phyloP scores from a whole-genome alignment of 2,113 vertebrate species.

The Hyla sarda region DNA sequence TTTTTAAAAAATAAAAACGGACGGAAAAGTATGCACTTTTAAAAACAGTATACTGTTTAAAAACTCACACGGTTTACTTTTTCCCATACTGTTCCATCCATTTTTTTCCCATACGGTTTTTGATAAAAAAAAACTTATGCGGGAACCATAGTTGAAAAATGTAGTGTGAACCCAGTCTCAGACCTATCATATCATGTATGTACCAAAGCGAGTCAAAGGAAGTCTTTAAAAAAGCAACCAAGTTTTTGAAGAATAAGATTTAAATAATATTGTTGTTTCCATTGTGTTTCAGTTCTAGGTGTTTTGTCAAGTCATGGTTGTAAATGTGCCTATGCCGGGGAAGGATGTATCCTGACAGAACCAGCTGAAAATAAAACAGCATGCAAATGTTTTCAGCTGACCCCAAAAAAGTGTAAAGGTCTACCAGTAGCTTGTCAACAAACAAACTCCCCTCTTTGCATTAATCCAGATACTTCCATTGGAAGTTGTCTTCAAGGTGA shows the following conservation, averaged over 20 bases:
- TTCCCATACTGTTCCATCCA: no score
- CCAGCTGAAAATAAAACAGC: not conserved
- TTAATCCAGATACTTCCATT: not conserved
- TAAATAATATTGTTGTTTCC: not conserved
- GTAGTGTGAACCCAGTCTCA: no score
- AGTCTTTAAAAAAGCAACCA: no score
- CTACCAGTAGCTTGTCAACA: not conserved
- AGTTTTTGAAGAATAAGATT: not conserved
- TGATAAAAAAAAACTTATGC: no score
- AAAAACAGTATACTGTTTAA: no score
- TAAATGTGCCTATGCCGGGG: not conserved
- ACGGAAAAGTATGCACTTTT: no score
- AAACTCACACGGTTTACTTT: no score
- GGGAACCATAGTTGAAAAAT: no score
- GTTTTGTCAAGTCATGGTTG: not conserved
- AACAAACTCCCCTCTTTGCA: not conserved
- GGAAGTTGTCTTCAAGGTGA: slow-evolving; percentile 21
- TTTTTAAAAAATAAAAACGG: no score
- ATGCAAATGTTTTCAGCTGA: not conserved
- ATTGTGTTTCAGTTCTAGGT: not conserved
- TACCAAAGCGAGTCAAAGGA: not conserved
- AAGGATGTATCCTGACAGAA: not conserved
- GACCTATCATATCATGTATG: no score
- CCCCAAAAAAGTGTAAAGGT: not conserved
- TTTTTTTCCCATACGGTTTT: no score